These are phyloP conservation scores for Drosophila burlai DNA, from an alignment of 1,140 invertebrate genomes.

Conservation along the genomic window DNA sequence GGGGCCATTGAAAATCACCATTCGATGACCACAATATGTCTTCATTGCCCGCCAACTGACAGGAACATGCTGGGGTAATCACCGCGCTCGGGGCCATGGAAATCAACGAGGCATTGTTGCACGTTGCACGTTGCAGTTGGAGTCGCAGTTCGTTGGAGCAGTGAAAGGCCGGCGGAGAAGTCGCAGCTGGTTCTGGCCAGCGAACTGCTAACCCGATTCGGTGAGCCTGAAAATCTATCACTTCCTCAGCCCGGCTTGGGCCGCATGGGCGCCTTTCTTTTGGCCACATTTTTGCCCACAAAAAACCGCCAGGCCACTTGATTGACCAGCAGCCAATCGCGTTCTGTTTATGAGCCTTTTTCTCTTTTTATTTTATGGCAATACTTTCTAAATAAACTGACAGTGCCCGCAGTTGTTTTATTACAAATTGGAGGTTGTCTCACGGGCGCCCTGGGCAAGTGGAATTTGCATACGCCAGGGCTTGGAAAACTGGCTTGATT, in stretches of 20 bases:
- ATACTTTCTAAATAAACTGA: conserved; percentile 66
- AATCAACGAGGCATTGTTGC: conserved; percentile 44
- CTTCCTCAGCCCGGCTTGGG: conserved; percentile 36
- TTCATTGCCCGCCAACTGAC: conserved; percentile 63
- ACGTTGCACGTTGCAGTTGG: conserved; percentile 33
- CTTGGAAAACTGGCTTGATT: neutral
- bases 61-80: conserved; percentile 31
- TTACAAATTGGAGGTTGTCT: conserved; percentile 73
- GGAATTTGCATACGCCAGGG: conserved; percentile 10
- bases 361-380: conserved; percentile 8
- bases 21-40: conserved; percentile 54
- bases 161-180: conserved; percentile 59
- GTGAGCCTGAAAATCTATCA: conserved; percentile 69
- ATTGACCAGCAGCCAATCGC: conserved; percentile 59
- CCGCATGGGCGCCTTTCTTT: conserved; percentile 65
- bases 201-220: conserved; percentile 70
- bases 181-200: conserved; percentile 50
- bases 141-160: conserved; percentile 56
- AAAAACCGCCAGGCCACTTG: conserved; percentile 47
- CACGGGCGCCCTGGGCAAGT: conserved; percentile 29
- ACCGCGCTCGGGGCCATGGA: conserved; percentile 47
- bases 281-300: conserved; percentile 52
- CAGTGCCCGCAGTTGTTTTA: conserved; percentile 64
- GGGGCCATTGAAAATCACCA: conserved; percentile 18
- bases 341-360: conserved; percentile 21